Base-by-base conservation (phyloP, 2,888 invertebrate species). In the Pristionchus fissidentatus region DNA sequence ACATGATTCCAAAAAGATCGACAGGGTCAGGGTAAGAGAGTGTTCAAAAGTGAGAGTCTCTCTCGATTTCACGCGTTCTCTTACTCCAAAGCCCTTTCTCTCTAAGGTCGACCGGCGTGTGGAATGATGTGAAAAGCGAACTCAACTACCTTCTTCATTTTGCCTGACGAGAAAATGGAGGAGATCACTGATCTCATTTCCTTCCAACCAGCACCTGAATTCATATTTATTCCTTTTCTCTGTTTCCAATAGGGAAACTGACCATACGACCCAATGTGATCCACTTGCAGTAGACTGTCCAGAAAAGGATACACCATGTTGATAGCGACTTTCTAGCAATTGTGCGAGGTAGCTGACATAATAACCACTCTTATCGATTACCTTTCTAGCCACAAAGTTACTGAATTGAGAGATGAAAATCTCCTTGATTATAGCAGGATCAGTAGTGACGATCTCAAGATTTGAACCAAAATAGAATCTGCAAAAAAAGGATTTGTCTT, bases 161-260 rank as follows among this genome's bases (percentile, higher is more conserved):
- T 95, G 13, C 94, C 95, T 0, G 95, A 94, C 0, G 95, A 94
- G 90, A 95, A 95, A 0, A 95, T 94, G 0, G 95, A 95, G 0
- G 95, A 94, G 89, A 95, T 92, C 88, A 95, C 95, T 0, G 94
- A 87, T 26, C 95, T 93, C 41, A 95, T 92, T 75, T 93, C 93
- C 89, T 94, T 95, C 95, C 95, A 95, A 80, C 94, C 93, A 13
- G 94, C 73, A 10, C 84, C 81, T 41, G 32, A 22, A 66, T 26
- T 22, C 3, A 38, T 41, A 41, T 8, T 32, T 60, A 60, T 60
- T 7, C n/a, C n/a, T n/a, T n/a, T n/a, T n/a, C n/a, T n/a, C n/a
- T n/a, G 15, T 32, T 32, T 13, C 7, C 26, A n/a, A 3, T 13
- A 19, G 13, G 2, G 19, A 8, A 32, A 32, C 10, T 1, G 49